Evolutionary conservation across 2,888 invertebrate species (phyloP), one percentile per base, ranked within the genome.

Genomic region (Meganola albula): DNA sequence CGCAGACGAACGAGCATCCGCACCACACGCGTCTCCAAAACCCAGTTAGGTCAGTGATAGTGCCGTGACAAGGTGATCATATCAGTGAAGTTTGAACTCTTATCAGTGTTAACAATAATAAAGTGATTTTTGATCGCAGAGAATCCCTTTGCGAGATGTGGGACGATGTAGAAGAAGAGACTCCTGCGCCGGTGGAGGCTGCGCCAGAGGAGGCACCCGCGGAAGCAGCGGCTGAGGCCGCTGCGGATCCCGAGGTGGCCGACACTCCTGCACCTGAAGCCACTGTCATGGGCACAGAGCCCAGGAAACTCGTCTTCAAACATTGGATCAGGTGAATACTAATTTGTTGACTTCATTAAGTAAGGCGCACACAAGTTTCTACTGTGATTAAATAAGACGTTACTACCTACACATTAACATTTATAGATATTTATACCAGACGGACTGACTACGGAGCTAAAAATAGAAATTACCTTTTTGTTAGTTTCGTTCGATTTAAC

Each of bases 321-420:
- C 94, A 95, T 66, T 95, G 95, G 95, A 93, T 92, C 65, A 90
- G 94, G 89, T 92, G 75, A 54, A n/a, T n/a, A n/a, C n/a, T n/a
- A n/a, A n/a, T n/a, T n/a, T n/a, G n/a, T n/a, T n/a, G n/a, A n/a
- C n/a, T n/a, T n/a, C n/a, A n/a, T n/a, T n/a, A n/a, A n/a, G n/a
- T n/a, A n/a, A n/a, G n/a, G n/a, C n/a, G n/a, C n/a, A n/a, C n/a
- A n/a, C n/a, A n/a, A n/a, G n/a, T n/a, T n/a, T n/a, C n/a, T n/a
- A n/a, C n/a, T n/a, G n/a, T n/a, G n/a, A n/a, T n/a, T n/a, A n/a
- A n/a, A n/a, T n/a, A n/a, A n/a, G n/a, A n/a, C n/a, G n/a, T n/a
- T n/a, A n/a, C n/a, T n/a, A n/a, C n/a, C n/a, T n/a, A n/a, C n/a
- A n/a, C n/a, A n/a, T n/a, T n/a, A n/a, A n/a, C n/a, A n/a, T n/a